Percentiles rank a stretch among this genome's conserved stretches.
Evolutionary conservation across 2,888 invertebrate genomes (phyloP).

Genomic region (Pyrrhia umbra): DNA sequence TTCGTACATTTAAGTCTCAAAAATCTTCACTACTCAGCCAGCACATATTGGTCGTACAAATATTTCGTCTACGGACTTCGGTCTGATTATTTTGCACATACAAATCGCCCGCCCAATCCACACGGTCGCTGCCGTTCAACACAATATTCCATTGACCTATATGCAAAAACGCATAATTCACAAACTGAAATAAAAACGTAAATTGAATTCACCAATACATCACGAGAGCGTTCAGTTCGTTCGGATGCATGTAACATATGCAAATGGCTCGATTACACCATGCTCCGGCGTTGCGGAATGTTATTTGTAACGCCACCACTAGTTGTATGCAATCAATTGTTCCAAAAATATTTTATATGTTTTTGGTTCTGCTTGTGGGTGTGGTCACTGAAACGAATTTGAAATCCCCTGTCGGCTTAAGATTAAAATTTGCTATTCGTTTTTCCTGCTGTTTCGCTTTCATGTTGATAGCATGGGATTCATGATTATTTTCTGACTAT

Average conservation of each 20-base stretch:
- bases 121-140: neutral
- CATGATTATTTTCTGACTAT: no score
- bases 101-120: neutral
- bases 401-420: neutral
- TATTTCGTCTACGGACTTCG: neutral
- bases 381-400: conserved; percentile 1
- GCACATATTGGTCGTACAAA: neutral
- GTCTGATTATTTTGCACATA: neutral
- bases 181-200: conserved; percentile 44
- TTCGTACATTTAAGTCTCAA: neutral
- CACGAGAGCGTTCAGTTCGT: conserved; percentile 47
- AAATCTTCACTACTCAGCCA: neutral
- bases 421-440: neutral
- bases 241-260: conserved; percentile 53
- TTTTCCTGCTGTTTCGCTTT: neutral
- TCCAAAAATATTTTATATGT: conserved; percentile 34
- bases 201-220: conserved; percentile 56
- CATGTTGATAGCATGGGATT: no score
- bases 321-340: conserved; percentile 53
- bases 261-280: conserved; percentile 59
- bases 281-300: conserved; percentile 40
- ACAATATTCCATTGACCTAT: conserved; percentile 26
- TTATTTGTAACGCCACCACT: conserved; percentile 43
- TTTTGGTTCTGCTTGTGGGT: conserved; percentile 17
- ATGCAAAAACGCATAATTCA: conserved; percentile 34